phyloP scores from a whole-genome alignment of 2,797 vertebrate genomes.

The Poeciliopsis paucimaculata region DNA sequence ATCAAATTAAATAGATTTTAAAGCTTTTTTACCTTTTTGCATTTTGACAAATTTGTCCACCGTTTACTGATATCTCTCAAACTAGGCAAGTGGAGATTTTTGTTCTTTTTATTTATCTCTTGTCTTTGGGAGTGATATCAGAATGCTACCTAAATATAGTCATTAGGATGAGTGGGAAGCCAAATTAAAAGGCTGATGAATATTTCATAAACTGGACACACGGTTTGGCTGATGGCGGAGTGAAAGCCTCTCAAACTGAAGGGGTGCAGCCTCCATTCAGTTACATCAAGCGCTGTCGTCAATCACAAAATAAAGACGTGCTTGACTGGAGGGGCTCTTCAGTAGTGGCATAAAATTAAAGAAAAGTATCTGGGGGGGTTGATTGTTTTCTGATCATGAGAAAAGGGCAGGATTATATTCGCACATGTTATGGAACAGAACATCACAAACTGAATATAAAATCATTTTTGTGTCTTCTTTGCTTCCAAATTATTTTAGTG shows the following conservation, averaged over 20 bases:
- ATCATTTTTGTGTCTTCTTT: background rate
- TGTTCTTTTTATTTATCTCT: slow-evolving; percentile 23
- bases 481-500: background rate
- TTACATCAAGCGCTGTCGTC: slow-evolving; percentile 88
- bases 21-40: background rate
- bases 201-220: slow-evolving; percentile 99
- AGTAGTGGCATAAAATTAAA: slow-evolving; percentile 89
- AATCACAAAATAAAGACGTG: slow-evolving; percentile 90
- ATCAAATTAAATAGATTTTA: background rate
- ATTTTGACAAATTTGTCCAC: background rate
- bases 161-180: slow-evolving; percentile 94
- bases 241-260: slow-evolving; percentile 94
- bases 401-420: background rate
- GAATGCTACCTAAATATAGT: slow-evolving; percentile 89
- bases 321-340: slow-evolving; percentile 95
- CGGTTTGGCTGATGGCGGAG: slow-evolving; percentile 95
- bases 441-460: background rate
- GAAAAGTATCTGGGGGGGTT: slow-evolving; percentile 77
- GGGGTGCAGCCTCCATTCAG: slow-evolving; percentile 84
- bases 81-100: slow-evolving; percentile 92
- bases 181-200: slow-evolving; percentile 98
- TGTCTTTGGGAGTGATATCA: slow-evolving; percentile 66
- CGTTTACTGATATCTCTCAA: slow-evolving; percentile 29
- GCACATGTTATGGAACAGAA: slow-evolving; percentile 36
- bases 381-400: slow-evolving; percentile 23